Evolutionary conservation across 2,113 vertebrate genomes (phyloP).

Genomic region (Xiphophorus couchianus): DNA sequence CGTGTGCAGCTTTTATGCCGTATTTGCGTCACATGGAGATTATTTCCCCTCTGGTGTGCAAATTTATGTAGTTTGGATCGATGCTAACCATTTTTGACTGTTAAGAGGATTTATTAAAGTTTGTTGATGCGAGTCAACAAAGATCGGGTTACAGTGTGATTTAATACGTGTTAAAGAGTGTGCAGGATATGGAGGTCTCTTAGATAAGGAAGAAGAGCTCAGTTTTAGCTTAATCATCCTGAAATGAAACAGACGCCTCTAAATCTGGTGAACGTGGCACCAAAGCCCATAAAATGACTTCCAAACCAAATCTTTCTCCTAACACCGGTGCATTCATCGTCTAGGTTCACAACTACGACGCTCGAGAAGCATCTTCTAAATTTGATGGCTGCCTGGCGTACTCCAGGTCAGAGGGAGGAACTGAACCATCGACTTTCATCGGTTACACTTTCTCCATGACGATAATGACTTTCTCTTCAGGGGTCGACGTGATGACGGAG

Average conservation of each 20-base stretch:
- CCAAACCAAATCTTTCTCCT: neutral
- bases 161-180: neutral
- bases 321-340: neutral
- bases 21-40: neutral
- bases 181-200: neutral
- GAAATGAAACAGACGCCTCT: neutral
- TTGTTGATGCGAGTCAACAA: neutral
- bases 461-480: constrained; percentile 60
- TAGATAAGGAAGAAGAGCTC: neutral
- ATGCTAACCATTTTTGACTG: neutral
- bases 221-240: neutral
- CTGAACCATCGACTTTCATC: neutral
- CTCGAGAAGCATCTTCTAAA: neutral
- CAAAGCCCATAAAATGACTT: neutral
- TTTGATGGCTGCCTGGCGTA: neutral
- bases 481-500: constrained; percentile 15
- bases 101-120: neutral
- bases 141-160: neutral
- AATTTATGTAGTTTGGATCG: neutral
- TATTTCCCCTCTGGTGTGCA: neutral
- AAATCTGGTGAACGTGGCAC: neutral
- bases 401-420: neutral
- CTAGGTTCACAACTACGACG: neutral
- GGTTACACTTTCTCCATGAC: constrained; percentile 72
- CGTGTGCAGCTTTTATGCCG: neutral